Evolutionary conservation across 2,797 vertebrate species (phyloP), one percentile per base, ranked within the genome.

Genomic region (Pteronotus mesoamericanus): DNA sequence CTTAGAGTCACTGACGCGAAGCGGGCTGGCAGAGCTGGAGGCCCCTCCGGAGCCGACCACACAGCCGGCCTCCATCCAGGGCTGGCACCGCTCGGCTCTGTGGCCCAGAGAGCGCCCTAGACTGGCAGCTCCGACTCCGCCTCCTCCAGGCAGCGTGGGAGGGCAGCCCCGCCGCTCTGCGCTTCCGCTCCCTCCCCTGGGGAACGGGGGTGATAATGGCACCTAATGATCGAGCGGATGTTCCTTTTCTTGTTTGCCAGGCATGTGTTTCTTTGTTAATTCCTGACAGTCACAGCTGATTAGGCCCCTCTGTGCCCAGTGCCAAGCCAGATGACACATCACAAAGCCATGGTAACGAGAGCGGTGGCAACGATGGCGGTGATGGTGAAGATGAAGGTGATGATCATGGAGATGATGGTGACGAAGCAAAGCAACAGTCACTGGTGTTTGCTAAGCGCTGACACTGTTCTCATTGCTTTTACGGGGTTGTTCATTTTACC

Each of bases 1-100:
- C n/a, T 29, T 48, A 4, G n/a, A 19, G 53, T 39, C 29, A 1
- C 7, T 32, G 6, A 11, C 24, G 22, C 0, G 2, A 48, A 74
- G 22, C 21, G 10, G 26, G 55, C 72, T 48, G 0, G 32, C 6
- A 7, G 59, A 1, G 21, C 14, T 0, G 0, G 2, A 32, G 9
- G 37, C 7, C 10, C 1, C 44, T 5, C 21, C 0, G 37, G 1
- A 2, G 51, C 37, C 12, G 0, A 53, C 16, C 34, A 0, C 34
- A 42, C 14, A 82, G 42, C 61, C n/a, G 1, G 1, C 24, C 18
- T 57, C 21, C 57, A 37, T 8, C 44, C 11, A 1, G 37, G 32
- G 61, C 66, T 24, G 15, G 39, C 4, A 2, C 29, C 1, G 15
- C 19, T 4, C 22, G 4, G 19, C n/a, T n/a, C n/a, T n/a, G n/a